Conservation (phyloP, 1,140 invertebrate genomes). For the Palaemon carinicauda region DNA sequence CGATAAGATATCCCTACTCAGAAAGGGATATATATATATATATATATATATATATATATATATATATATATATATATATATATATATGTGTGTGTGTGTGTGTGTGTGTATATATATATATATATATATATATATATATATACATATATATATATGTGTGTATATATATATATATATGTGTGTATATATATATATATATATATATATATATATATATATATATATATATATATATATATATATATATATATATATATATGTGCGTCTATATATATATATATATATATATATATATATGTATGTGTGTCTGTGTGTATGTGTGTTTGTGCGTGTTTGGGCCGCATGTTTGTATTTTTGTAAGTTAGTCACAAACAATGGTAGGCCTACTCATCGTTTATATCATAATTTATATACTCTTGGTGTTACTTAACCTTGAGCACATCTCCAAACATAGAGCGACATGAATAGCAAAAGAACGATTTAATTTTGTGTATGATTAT, state of each 20-base stretch:
- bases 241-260: not conserved
- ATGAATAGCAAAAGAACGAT: no score
- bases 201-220: not conserved
- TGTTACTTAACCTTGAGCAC: no score
- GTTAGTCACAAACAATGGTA: no score
- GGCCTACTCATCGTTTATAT: no score
- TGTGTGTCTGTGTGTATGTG: not conserved
- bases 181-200: not conserved
- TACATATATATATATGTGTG: not conserved
- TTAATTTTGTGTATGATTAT: no score
- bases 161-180: not conserved
- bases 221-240: not conserved
- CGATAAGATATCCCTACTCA: not conserved
- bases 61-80: constrained; percentile 2
- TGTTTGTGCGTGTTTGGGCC: no score
- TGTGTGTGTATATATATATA: not conserved
- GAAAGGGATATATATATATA: not conserved
- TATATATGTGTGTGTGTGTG: not conserved
- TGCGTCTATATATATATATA: not conserved
- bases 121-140: constrained; percentile 5
- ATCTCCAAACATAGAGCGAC: no score
- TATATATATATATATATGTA: not conserved
- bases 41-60: constrained; percentile 2
- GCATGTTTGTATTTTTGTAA: no score
- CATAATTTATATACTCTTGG: no score